phyloP scores from a whole-genome alignment of 2,888 invertebrate species.

The Aleiodes testaceus region DNA sequence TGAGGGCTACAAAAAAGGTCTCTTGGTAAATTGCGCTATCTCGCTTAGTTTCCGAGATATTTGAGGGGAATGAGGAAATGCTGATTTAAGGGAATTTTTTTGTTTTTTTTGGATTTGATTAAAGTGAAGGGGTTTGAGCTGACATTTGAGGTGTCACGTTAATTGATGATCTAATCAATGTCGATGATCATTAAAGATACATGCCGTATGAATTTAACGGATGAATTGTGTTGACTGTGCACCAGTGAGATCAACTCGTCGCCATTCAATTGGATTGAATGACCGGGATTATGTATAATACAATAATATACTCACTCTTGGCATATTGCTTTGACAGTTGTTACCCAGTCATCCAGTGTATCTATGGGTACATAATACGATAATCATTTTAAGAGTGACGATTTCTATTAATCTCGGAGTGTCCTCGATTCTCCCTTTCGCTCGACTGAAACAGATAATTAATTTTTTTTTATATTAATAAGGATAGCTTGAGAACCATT shows the following conservation, averaged over 20 bases:
- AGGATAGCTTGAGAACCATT: background rate
- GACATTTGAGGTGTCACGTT: slow-evolving; percentile 18
- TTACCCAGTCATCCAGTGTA: slow-evolving; percentile 1
- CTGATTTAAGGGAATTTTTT: too few species aligned
- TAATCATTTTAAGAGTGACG: slow-evolving; percentile 12
- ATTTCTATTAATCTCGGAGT: background rate
- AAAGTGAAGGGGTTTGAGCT: slow-evolving; percentile 1
- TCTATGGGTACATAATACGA: slow-evolving; percentile 4
- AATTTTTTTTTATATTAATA: background rate
- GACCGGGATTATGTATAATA: slow-evolving; percentile 18
- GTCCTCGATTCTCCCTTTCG: background rate
- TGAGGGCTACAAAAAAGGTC: too few species aligned
- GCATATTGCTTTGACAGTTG: slow-evolving; percentile 29
- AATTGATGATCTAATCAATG: slow-evolving; percentile 22
- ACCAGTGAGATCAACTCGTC: slow-evolving; percentile 15
- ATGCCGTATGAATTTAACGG: slow-evolving; percentile 11
- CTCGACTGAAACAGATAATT: background rate
- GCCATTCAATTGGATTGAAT: slow-evolving; percentile 31
- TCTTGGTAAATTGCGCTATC: too few species aligned
- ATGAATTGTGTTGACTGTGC: slow-evolving; percentile 12
- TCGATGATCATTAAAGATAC: slow-evolving; percentile 32
- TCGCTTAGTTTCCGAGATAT: too few species aligned
- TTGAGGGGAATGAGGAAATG: too few species aligned
- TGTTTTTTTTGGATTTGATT: too few species aligned
- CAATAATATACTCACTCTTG: background rate